Evolutionary conservation across 2,888 invertebrate species (phyloP), one percentile per base, ranked within the genome.

Genomic region (Philereme transversata): DNA sequence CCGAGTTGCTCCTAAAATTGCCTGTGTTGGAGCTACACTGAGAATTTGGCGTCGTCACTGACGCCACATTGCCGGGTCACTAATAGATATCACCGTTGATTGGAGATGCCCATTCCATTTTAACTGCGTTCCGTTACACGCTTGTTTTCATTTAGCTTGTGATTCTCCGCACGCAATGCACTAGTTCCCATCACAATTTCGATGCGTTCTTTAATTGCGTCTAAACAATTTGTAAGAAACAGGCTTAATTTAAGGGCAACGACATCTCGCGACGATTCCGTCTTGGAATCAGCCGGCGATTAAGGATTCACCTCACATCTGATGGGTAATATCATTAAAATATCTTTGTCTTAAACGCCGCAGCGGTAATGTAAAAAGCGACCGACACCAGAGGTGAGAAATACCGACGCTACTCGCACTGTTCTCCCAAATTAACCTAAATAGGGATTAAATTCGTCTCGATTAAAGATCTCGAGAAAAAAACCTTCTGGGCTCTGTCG

Each of bases 271-370:
- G 81, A 82, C 84, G 79, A 81, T 79, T 77, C 73, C 76, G 84
- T 74, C 77, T 71, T 57, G 83, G 83, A 83, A 85, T 82, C 81
- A 75, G 67, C 81, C 78, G 73, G 70, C 86, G 83, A 88, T 92
- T 90, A 90, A 84, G 87, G 87, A 91, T 91, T 90, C 92, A 88
- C 83, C 84, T 80, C 87, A 83, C 92, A 85, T 88, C 84, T 83
- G 79, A 82, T 83, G 84, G 84, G 90, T 87, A 89, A 90, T 92
- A 90, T 88, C 89, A 88, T 91, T 91, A 92, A 92, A 92, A 92
- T 92, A 90, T 88, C 88, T 91, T 87, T 89, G 89, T 88, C 83
- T 87, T 83, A 87, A 89, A 89, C 78, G 82, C 87, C 88, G 87
- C 84, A 74, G 83, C 79, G 79, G 79, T 80, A 78, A 81, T 68